Evolutionary conservation across 2,888 invertebrate species (phyloP), one percentile per base, ranked within the genome.

Genomic region (Ypsolopha scabrella): DNA sequence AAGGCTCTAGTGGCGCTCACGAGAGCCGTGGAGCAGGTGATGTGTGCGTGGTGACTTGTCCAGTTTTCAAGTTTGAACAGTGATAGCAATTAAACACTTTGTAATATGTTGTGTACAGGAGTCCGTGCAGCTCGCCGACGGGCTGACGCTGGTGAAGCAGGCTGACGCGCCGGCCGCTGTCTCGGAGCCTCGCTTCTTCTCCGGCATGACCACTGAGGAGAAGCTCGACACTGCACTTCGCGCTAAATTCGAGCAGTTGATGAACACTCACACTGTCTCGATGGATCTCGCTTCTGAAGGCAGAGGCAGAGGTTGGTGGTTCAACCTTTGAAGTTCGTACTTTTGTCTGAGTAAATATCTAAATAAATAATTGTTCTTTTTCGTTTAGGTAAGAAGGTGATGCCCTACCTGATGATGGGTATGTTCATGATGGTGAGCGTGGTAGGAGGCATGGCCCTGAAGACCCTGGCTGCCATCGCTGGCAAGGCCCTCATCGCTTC

Each of bases 401-500:
- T 87, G 59, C 87, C 87, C 49, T 90, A 90, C 67, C 77, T 90
- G 57, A 76, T 90, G 65, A 88, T 90, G 57, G 90, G 90, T 55
- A 79, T 90, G 58, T 79, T 90, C 59, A 89, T 90, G 44, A 90
- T 90, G 54, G 86, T 92, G 71, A 91, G 91, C 60, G 88, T 92
- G 54, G 90, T 91, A 45, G 91, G 90, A 56, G 92, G 92, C 1
- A 78, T 92, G 67, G 90, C 91, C 41, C 76, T 92, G 63, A 92
- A 92, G 75, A 90, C 90, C 34, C 75, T 92, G 57, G 92, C 91
- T 51, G 86, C 90, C 35, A 90, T 92, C 62, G 92, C 92, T 48
- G 91, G 90, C 47, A 91, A 92, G 71, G 92, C 92, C 38, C 80
- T 93, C 56, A 88, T 93, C 55, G 91, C 92, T 59, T 91, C 91